Conservation (phyloP, 2,797 vertebrate species). For the Syngnathus rostellatus region DNA sequence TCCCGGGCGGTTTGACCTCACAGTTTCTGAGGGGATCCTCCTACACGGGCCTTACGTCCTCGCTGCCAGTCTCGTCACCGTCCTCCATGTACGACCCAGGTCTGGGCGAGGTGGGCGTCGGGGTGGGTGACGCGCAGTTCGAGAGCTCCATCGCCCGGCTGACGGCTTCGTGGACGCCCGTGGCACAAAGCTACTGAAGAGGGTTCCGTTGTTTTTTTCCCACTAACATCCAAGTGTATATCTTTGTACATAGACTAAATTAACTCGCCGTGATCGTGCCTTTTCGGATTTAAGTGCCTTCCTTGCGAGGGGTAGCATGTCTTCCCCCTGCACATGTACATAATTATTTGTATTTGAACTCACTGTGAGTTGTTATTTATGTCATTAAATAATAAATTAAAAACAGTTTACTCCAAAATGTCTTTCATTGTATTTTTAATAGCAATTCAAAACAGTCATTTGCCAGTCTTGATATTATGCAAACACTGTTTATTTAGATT, state of each 20-base stretch:
- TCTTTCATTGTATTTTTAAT: constrained; percentile 10
- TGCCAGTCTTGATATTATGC: too few species aligned
- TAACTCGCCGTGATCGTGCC: constrained; percentile 56
- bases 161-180: constrained; percentile 72
- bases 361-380: constrained; percentile 75
- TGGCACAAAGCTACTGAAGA: constrained; percentile 76
- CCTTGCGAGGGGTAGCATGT: constrained; percentile 3
- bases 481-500: not conserved
- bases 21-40: constrained; percentile 75
- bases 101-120: constrained; percentile 64
- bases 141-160: constrained; percentile 75
- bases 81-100: constrained; percentile 73
- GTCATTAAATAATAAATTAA: constrained; percentile 81
- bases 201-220: constrained; percentile 1
- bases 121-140: constrained; percentile 70
- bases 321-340: constrained; percentile 56
- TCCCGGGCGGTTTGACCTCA: constrained; percentile 66
- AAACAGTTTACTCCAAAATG: constrained; percentile 46
- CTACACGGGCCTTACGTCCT: constrained; percentile 71
- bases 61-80: constrained; percentile 70
- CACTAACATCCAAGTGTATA: constrained; percentile 66
- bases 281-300: constrained; percentile 47
- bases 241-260: constrained; percentile 75
- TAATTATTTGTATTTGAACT: constrained; percentile 71
- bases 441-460: not conserved